Evolutionary conservation across 2,113 vertebrate genomes (phyloP).

Genomic region (Halichoerus grypus): DNA sequence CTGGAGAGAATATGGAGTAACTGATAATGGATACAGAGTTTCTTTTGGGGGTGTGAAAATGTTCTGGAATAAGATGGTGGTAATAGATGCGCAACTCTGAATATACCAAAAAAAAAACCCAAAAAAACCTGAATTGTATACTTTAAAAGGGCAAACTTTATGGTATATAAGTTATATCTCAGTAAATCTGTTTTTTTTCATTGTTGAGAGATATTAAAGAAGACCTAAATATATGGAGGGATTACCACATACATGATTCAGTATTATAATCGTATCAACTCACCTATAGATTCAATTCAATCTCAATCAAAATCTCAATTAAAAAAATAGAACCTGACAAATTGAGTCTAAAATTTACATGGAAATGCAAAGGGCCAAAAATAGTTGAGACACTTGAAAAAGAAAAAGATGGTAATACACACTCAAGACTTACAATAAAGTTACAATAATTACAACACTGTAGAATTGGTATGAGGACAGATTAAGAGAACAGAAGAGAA

Average conservation of each 20-base stretch:
- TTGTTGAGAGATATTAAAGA: not conserved
- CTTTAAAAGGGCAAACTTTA: not conserved
- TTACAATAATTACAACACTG: not conserved
- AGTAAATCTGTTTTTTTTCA: not conserved
- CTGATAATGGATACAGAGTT: not conserved
- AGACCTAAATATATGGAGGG: not conserved
- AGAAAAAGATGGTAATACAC: not conserved
- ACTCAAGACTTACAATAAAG: not conserved
- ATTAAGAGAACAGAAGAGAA: not conserved
- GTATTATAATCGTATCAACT: not conserved
- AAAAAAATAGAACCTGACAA: not conserved
- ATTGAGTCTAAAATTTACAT: conserved; percentile 18
- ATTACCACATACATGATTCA: not conserved
- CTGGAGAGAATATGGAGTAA: not conserved
- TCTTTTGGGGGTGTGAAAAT: not conserved
- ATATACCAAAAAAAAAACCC: not conserved
- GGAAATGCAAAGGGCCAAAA: conserved; percentile 26
- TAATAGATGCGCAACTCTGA: not conserved
- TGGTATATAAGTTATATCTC: not conserved
- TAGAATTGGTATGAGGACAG: not conserved
- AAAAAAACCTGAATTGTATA: not conserved
- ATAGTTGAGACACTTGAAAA: conserved; percentile 2
- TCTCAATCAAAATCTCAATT: conserved; percentile 4
- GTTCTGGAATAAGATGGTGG: not conserved
- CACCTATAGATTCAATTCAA: not conserved